A percentile compares a stretch with the other conserved stretches of the same genome.
These are phyloP conservation scores for Drosophila recens DNA, from an alignment of 2,888 invertebrate species.

Conservation along the genomic window DNA sequence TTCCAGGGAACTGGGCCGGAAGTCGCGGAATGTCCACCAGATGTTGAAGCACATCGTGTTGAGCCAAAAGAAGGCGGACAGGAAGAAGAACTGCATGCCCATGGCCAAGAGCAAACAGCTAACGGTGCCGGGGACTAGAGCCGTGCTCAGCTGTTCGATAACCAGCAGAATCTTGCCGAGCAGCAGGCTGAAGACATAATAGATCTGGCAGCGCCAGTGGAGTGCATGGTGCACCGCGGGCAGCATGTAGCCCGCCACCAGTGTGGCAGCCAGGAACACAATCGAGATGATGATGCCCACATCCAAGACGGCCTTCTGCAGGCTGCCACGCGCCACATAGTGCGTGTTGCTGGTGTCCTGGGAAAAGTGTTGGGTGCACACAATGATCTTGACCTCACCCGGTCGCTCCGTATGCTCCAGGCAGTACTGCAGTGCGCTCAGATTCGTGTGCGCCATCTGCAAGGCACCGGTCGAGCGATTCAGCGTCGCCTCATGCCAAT, in stretches of 20 bases:
- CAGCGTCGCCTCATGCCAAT: constrained; percentile 69
- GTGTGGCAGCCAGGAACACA: constrained; percentile 92
- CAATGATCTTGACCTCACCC: constrained; percentile 87
- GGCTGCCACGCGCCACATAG: constrained; percentile 20
- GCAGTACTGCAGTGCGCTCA: constrained; percentile 71
- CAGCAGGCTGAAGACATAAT: constrained; percentile 93
- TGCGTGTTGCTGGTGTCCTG: constrained; percentile 26
- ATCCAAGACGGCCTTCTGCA: constrained; percentile 91
- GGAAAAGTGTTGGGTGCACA: constrained; percentile 87
- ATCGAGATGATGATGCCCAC: constrained; percentile 92
- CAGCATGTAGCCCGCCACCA: constrained; percentile 91
- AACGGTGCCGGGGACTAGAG: constrained; percentile 86
- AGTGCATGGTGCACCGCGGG: constrained; percentile 94
- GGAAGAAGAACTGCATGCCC: constrained; percentile 94
- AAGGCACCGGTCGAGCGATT: constrained; percentile 58
- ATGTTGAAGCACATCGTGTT: constrained; percentile 98
- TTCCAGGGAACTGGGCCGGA: constrained; percentile 93
- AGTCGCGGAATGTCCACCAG: constrained; percentile 95
- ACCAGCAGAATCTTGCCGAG: constrained; percentile 92
- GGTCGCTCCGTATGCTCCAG: constrained; percentile 72
- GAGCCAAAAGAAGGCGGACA: constrained; percentile 96
- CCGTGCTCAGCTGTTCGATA: constrained; percentile 90
- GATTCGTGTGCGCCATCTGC: constrained; percentile 64
- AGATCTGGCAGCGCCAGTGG: constrained; percentile 95
- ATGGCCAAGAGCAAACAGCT: constrained; percentile 89